Percentiles rank a stretch among this genome's conserved stretches.
These are phyloP conservation scores for Lucinisca nassula DNA, from an alignment of 2,888 invertebrate genomes.

Conservation along the genomic window DNA sequence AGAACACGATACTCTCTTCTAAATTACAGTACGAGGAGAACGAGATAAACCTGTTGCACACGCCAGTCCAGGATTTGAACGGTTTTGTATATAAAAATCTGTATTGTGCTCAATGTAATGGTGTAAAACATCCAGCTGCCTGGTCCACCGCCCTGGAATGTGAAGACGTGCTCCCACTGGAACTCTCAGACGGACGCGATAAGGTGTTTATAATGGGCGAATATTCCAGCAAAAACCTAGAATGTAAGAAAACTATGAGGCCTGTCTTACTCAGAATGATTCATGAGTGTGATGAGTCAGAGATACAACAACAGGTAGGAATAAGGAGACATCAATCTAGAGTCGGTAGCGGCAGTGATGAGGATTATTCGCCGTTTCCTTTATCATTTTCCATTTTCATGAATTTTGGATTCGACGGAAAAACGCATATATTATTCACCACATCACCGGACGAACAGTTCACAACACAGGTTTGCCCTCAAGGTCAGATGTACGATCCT, in stretches of 20 bases:
- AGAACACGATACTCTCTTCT: constrained; percentile 16
- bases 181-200: constrained; percentile 59
- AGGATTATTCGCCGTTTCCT: constrained; percentile 67
- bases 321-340: constrained; percentile 40
- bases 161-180: constrained; percentile 62
- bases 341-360: constrained; percentile 39
- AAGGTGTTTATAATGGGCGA: constrained; percentile 59
- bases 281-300: constrained; percentile 52
- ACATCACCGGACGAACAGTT: constrained; percentile 49
- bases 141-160: constrained; percentile 76
- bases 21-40: constrained; percentile 38
- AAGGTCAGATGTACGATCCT: constrained; percentile 74
- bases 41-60: constrained; percentile 67
- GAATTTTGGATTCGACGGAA: constrained; percentile 85
- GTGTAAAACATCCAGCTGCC: constrained; percentile 49
- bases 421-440: constrained; percentile 81
- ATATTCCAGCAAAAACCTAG: constrained; percentile 33
- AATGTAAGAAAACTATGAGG: constrained; percentile 53
- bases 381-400: constrained; percentile 82
- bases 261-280: constrained; percentile 57
- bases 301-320: constrained; percentile 20
- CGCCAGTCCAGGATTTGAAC: constrained; percentile 77
- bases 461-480: constrained; percentile 49
- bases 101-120: constrained; percentile 80
- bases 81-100: constrained; percentile 81